A percentile compares a stretch with the other conserved stretches of the same genome.
Evolutionary conservation across 2,888 invertebrate genomes (phyloP).

Genomic region (Eulithis prunata): DNA sequence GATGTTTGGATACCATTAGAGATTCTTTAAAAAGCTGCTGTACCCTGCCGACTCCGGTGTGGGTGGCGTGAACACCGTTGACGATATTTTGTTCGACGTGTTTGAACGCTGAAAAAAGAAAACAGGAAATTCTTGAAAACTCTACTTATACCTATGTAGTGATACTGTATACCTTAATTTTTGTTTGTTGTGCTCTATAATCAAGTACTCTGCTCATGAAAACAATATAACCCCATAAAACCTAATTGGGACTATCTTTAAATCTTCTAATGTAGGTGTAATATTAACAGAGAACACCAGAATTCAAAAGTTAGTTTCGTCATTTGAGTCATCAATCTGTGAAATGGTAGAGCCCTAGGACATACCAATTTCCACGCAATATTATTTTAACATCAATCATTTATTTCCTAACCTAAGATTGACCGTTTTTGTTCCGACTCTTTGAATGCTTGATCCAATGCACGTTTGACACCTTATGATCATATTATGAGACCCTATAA

Average conservation of each 20-base stretch:
- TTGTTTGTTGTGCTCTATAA: too few relatives aligned
- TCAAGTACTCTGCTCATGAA: too few relatives aligned
- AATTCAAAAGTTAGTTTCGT: not conserved
- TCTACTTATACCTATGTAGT: too few relatives aligned
- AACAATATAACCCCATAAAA: not conserved
- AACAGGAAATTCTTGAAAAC: not conserved
- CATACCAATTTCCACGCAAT: conserved; percentile 2
- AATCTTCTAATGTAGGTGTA: too few relatives aligned
- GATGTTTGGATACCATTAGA: conserved; percentile 66
- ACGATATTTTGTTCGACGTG: conserved; percentile 75
- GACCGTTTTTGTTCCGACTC: too few relatives aligned
- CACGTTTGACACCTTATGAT: too few relatives aligned
- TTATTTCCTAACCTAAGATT: too few relatives aligned
- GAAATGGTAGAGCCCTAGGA: conserved; percentile 2
- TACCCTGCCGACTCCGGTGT: conserved; percentile 80
- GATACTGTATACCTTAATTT: too few relatives aligned
- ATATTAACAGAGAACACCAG: too few relatives aligned
- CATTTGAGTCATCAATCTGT: conserved; percentile 5
- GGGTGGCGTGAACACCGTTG: conserved; percentile 76
- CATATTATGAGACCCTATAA: too few relatives aligned
- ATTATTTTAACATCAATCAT: conserved; percentile 17
- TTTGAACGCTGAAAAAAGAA: conserved; percentile 68
- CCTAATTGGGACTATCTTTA: too few relatives aligned
- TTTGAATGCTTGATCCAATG: too few relatives aligned
- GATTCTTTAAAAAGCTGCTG: conserved; percentile 78